A percentile compares a stretch with the other conserved stretches of the same genome.
These are phyloP conservation scores for Holacanthus passer DNA, from an alignment of 2,113 vertebrate genomes.

Conservation along the genomic window DNA sequence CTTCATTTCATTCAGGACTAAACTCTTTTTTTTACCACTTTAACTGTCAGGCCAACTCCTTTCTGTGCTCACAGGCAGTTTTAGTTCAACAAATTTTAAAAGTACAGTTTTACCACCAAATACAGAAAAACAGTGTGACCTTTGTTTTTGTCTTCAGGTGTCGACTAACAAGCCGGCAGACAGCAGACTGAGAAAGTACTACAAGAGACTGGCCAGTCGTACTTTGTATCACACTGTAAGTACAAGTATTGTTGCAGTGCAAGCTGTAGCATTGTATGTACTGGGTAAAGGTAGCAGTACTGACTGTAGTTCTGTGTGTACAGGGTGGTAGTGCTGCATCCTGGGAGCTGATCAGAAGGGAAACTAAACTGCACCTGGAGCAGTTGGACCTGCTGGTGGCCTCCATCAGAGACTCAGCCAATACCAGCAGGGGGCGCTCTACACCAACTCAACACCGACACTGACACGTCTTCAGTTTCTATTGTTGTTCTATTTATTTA, in stretches of 20 bases:
- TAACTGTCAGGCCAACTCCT: background rate
- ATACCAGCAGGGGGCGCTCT: conserved; percentile 17
- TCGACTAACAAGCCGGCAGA: accelerated
- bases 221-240: conserved; percentile 23
- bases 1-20: too few species aligned
- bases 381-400: conserved; percentile 30
- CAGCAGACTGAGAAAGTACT: background rate
- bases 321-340: conserved; percentile 23
- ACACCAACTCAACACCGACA: background rate
- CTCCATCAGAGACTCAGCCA: background rate
- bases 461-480: background rate
- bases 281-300: background rate
- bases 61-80: background rate
- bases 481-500: background rate
- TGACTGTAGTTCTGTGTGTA: conserved; percentile 1
- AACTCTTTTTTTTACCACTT: background rate
- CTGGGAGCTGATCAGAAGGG: conserved; percentile 53
- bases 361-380: conserved; percentile 18
- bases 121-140: background rate
- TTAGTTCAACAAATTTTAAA: background rate
- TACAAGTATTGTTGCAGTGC: background rate
- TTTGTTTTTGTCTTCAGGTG: conserved; percentile 40
- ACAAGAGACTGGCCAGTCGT: background rate
- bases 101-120: too few species aligned
- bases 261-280: background rate